Conservation (phyloP, 2,888 invertebrate species). For the Microdon myrmicae region DNA sequence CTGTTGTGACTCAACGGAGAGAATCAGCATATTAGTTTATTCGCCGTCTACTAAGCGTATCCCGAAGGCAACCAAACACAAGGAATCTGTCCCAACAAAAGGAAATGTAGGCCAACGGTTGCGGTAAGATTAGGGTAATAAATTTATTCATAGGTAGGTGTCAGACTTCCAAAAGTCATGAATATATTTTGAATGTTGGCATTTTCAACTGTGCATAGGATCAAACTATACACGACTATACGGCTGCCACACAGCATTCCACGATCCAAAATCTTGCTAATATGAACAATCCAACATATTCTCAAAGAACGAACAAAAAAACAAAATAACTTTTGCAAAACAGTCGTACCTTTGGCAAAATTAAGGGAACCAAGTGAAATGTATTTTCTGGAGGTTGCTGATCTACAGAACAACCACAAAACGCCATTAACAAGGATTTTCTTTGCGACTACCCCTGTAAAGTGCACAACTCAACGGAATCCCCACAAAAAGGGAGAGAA, state of each 20-base stretch:
- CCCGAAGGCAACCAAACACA: constrained; percentile 36
- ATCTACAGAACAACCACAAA: constrained; percentile 39
- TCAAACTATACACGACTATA: no score
- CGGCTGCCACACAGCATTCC: no score
- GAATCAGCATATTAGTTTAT: constrained; percentile 5
- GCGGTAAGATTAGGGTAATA: no score
- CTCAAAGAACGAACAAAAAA: constrained; percentile 34
- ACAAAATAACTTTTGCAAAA: constrained; percentile 28
- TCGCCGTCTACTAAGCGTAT: constrained; percentile 4
- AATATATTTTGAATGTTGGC: constrained; percentile 50
- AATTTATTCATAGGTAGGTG: constrained; percentile 49
- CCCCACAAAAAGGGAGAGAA: constrained; percentile 11
- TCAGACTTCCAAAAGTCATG: constrained; percentile 42
- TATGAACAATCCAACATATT: constrained; percentile 44
- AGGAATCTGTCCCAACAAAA: constrained; percentile 36
- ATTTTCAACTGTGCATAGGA: no score
- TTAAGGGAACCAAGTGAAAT: constrained; percentile 38
- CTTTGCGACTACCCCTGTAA: constrained; percentile 36
- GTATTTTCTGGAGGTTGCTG: constrained; percentile 40
- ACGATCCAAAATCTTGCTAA: no score
- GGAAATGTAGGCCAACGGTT: no score
- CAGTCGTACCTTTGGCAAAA: constrained; percentile 43
- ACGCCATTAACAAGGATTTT: constrained; percentile 51
- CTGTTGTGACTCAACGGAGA: no score
- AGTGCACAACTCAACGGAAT: constrained; percentile 41